Evolutionary conservation across 2,888 invertebrate species (phyloP).

Genomic region (Campopleginae sp.): DNA sequence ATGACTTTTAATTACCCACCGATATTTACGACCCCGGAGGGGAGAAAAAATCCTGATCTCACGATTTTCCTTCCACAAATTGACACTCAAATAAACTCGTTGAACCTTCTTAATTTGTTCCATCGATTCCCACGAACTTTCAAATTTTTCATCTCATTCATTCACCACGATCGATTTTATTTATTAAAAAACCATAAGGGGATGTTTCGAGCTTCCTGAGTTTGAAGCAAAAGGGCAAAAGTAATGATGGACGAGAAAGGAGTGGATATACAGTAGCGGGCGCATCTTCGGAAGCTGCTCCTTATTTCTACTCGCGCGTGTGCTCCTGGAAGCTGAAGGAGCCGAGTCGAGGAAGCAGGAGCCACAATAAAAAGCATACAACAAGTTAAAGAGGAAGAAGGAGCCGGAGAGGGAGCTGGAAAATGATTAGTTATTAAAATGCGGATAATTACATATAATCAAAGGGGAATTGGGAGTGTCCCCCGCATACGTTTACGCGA

Average conservation of each 20-base stretch:
- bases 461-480: conserved; percentile 82
- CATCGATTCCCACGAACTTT: background rate
- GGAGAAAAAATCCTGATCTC: conserved; percentile 56
- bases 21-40: conserved; percentile 80
- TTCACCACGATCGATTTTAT: background rate
- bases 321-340: conserved; percentile 51
- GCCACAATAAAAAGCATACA: conserved; percentile 33
- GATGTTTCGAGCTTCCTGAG: background rate
- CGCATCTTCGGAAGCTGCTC: conserved; percentile 82
- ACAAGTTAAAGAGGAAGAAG: conserved; percentile 55
- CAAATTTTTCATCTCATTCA: background rate
- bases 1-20: conserved; percentile 82
- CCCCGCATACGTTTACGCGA: conserved; percentile 76
- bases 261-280: conserved; percentile 81
- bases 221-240: background rate
- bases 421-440: conserved; percentile 85
- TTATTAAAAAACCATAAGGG: background rate
- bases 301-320: conserved; percentile 74
- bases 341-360: conserved; percentile 29
- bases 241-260: conserved; percentile 18
- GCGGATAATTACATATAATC: conserved; percentile 84
- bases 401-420: conserved; percentile 75
- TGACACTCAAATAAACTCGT: background rate
- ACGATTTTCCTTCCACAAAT: background rate
- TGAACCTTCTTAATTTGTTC: background rate